These are phyloP conservation scores for Corythornis madagascariensis DNA, from an alignment of 2,113 vertebrate genomes.

Conservation along the genomic window DNA sequence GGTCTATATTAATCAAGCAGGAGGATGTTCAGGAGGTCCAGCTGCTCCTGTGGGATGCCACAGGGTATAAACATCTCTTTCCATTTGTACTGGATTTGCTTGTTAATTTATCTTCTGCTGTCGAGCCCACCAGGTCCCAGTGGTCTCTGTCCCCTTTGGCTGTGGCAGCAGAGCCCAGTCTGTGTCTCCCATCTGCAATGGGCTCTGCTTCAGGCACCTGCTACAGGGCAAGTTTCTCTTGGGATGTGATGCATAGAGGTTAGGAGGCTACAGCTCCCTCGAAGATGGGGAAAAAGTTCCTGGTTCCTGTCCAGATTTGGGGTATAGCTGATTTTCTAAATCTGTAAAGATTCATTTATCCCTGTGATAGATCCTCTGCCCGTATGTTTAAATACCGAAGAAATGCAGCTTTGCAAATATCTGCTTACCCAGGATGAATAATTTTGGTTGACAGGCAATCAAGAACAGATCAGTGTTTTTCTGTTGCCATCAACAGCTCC, in stretches of 20 bases:
- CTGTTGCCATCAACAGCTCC: neutral
- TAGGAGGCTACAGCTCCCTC: neutral
- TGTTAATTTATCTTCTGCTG: neutral
- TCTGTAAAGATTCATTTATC: neutral
- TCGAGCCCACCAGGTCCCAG: fast-evolving
- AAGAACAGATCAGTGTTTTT: neutral
- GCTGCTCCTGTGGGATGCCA: neutral
- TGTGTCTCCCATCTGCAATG: fast-evolving
- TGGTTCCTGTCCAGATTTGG: neutral
- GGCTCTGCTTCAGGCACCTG: fast-evolving
- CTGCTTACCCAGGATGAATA: conserved; percentile 3
- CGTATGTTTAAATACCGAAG: neutral
- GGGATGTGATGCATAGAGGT: fast-evolving
- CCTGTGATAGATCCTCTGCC: neutral
- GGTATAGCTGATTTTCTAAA: neutral
- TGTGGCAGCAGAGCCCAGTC: neutral
- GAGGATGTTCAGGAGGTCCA: neutral
- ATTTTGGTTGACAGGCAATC: conserved; percentile 21
- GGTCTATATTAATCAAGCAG: neutral
- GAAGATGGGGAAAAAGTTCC: neutral
- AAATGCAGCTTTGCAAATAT: neutral
- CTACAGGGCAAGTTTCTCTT: neutral
- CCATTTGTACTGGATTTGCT: neutral
- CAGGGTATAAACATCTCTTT: neutral
- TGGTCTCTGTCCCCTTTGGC: too few relatives aligned